Base-by-base conservation (phyloP, 1,140 invertebrate genomes). In the Eciton burchellii region DNA sequence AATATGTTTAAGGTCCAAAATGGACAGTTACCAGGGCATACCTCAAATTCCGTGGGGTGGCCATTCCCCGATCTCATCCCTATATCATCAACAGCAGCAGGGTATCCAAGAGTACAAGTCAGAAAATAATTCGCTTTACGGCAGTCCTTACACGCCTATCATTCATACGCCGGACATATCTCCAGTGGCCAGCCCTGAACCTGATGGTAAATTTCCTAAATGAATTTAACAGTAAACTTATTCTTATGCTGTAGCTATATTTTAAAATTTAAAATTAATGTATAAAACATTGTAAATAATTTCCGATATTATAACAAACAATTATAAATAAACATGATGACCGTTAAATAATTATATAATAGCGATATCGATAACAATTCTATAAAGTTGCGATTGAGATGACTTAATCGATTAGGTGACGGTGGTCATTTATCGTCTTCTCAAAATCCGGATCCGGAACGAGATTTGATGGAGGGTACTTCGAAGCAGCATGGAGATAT, bases 61-160 rank as follows among this genome's bases (percentile, higher is more conserved):
- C 19, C 92, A 94, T 83, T 94, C 93, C 56, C 93, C 93, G 85
- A 94, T 94, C 88, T 93, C 93, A 74, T 93, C 93, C 41, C 87
- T 94, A 54, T 94, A 94, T 90, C 94, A 94, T 81, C 93, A 94
- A 54, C 92, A 92, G 26, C 90, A 93, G 63, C 93, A 93, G 63
- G 88, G 84, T 72, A 92, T 94, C 11, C 93, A 94, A 88, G 93
- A 94, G 84, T 94, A 93, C 83, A 94, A 94, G 91, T 94, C 93
- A 79, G 93, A 94, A 89, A 94, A 92, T 85, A 94, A 94, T 90
- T 94, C 93, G 79, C 86, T 94, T 73, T 94, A 94, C 79, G 93
- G 93, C 68, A 94, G 93, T 81, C 93, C 93, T 14, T 94, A 94
- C 82, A 94, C 93, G 81, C 93, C 93, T 35, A 94, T 94, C 71